Percentiles rank a stretch among this genome's conserved stretches.
Conservation (phyloP, 2,113 vertebrate genomes). For the Aix galericulata region DNA sequence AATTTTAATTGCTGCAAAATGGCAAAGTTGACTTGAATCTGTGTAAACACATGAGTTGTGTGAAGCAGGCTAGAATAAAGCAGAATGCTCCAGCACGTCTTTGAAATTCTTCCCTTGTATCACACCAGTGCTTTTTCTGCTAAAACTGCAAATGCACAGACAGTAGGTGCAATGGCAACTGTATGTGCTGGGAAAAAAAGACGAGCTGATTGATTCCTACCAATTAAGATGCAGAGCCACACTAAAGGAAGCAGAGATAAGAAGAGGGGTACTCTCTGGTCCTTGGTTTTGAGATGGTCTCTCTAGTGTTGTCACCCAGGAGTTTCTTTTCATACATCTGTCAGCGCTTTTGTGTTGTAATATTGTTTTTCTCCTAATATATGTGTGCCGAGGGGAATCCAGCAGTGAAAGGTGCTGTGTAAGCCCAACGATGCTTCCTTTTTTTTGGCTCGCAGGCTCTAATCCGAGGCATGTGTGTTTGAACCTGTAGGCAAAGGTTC, state of each 20-base stretch:
- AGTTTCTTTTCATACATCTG: not conserved
- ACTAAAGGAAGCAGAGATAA: not conserved
- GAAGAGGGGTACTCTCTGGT: not conserved
- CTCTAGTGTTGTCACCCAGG: not conserved
- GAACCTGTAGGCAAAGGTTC: slow-evolving; percentile 15
- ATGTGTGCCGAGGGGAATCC: not conserved
- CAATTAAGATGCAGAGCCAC: slow-evolving; percentile 4
- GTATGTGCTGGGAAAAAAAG: not conserved
- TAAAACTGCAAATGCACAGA: not conserved
- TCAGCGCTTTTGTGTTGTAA: not conserved
- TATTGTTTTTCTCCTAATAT: not conserved
- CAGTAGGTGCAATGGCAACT: not conserved
- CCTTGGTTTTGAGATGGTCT: not conserved
- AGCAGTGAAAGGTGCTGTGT: not conserved
- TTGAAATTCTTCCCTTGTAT: not conserved
- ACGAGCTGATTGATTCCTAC: not conserved
- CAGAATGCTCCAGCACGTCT: not conserved
- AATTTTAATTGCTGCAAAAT: not conserved
- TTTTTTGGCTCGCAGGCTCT: not conserved
- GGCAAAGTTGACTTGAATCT: not conserved
- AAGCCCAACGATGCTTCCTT: not conserved
- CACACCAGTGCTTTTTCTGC: not conserved
- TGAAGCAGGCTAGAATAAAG: not conserved
- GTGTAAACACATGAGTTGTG: not conserved
- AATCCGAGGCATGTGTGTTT: not conserved